These are phyloP conservation scores for Peromyscus polionotus DNA, from an alignment of 2,113 vertebrate genomes.

Conservation along the genomic window DNA sequence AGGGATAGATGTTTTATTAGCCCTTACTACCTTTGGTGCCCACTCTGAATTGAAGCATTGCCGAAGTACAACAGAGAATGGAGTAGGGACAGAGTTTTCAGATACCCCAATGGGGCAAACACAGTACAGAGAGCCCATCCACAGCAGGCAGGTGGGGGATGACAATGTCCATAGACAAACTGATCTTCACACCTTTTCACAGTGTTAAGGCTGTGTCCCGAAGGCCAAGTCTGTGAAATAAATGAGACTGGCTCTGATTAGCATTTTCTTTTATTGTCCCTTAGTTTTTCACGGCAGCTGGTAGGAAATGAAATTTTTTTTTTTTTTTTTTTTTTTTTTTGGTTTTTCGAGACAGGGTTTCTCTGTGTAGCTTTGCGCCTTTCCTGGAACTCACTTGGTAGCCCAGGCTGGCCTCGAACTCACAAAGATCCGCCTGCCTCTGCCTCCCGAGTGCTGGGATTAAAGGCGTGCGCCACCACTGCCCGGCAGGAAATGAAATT, in stretches of 20 bases:
- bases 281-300: neutral
- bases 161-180: neutral
- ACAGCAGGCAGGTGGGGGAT: neutral
- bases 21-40: neutral
- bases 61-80: neutral
- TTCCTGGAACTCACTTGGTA: too few species aligned
- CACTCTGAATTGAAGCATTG: neutral
- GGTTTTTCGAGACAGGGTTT: too few species aligned
- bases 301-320: too few species aligned
- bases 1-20: neutral
- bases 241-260: neutral
- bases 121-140: neutral
- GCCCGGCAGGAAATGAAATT: too few species aligned
- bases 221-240: neutral
- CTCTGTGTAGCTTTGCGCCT: too few species aligned
- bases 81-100: neutral
- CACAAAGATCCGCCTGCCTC: too few species aligned
- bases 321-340: too few species aligned
- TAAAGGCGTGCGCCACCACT: too few species aligned
- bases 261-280: slow-evolving; percentile 22
- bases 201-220: neutral
- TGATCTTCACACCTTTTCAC: neutral
- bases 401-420: too few species aligned
- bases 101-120: neutral
- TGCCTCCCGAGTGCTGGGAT: too few species aligned